Evolutionary conservation across 2,797 vertebrate genomes (phyloP).

Genomic region (Macroramphosus scolopax): DNA sequence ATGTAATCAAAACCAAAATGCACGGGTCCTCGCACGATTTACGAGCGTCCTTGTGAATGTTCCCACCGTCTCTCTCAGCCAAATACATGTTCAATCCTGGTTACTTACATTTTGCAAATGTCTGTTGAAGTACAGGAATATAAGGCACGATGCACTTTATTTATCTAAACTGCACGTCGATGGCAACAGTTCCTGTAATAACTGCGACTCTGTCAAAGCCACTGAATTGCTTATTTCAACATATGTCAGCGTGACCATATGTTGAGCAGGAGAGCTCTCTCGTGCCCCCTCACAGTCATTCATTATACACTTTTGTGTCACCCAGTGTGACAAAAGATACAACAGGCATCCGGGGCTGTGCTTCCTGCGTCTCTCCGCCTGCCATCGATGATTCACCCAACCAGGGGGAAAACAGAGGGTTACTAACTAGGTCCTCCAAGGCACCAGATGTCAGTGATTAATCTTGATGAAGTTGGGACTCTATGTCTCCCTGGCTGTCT

Average conservation of each 20-base stretch:
- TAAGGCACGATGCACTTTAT: not conserved
- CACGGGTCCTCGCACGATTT: constrained; percentile 36
- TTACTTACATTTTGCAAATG: too few species aligned
- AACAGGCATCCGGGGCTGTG: constrained; percentile 50
- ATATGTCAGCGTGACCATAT: constrained; percentile 10
- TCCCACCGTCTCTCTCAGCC: constrained; percentile 1
- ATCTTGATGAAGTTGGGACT: constrained; percentile 77
- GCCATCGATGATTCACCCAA: constrained; percentile 70
- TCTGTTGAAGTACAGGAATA: too few species aligned
- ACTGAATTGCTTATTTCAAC: constrained; percentile 15
- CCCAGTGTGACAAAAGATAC: constrained; percentile 66
- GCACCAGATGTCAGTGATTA: constrained; percentile 77
- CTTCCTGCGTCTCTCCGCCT: constrained; percentile 58
- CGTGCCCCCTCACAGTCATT: constrained; percentile 39
- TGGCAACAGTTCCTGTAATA: not conserved
- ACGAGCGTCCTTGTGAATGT: constrained; percentile 32
- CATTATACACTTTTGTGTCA: constrained; percentile 54
- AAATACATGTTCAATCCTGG: constrained; percentile 5
- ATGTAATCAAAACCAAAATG: constrained; percentile 32
- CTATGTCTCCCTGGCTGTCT: constrained; percentile 62
- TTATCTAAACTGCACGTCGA: not conserved
- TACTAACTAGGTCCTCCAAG: constrained; percentile 77
- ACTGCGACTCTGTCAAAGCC: not conserved
- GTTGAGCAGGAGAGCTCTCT: constrained; percentile 23
- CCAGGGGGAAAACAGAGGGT: constrained; percentile 66